A percentile compares a stretch with the other conserved stretches of the same genome.
Conservation (phyloP, 2,113 vertebrate genomes). For the Brachyhypopomus occidentalis region DNA sequence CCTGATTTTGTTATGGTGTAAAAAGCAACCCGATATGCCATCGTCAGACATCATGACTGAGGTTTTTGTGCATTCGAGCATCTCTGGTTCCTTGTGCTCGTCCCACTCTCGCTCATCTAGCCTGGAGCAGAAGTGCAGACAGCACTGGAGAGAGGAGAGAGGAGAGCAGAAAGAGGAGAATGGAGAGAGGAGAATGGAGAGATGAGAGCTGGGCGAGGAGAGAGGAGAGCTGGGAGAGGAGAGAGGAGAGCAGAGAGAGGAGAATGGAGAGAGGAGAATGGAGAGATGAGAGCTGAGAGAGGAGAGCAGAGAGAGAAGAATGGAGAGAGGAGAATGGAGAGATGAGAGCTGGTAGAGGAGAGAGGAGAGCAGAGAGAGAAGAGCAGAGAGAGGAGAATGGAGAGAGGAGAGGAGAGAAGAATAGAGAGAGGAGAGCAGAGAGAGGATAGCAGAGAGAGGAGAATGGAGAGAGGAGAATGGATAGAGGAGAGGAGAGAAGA, state of each 20-base stretch:
- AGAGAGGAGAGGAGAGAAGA: neutral
- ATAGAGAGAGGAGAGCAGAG: too few species aligned
- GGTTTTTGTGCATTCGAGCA: slow-evolving; percentile 3
- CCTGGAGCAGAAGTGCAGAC: neutral
- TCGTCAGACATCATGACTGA: neutral
- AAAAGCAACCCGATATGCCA: neutral
- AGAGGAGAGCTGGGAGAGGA: too few species aligned
- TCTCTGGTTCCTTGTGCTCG: neutral
- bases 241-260: too few species aligned
- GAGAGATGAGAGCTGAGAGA: neutral
- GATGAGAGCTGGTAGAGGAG: too few species aligned
- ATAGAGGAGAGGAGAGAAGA: neutral
- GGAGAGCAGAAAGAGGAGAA: neutral
- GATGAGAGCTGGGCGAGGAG: neutral
- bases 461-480: slow-evolving; percentile 3
- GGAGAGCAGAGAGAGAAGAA: too few species aligned
- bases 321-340: too few species aligned
- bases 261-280: neutral
- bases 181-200: slow-evolving; percentile 6
- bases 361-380: neutral
- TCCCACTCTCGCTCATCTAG: neutral
- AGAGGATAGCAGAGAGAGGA: neutral
- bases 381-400: slow-evolving; percentile 8
- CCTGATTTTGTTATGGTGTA: neutral
- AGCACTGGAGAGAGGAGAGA: too few species aligned